Percentiles rank a stretch among this genome's conserved stretches.
Conservation (phyloP, 2,113 vertebrate species). For the Oreochromis niloticus region DNA sequence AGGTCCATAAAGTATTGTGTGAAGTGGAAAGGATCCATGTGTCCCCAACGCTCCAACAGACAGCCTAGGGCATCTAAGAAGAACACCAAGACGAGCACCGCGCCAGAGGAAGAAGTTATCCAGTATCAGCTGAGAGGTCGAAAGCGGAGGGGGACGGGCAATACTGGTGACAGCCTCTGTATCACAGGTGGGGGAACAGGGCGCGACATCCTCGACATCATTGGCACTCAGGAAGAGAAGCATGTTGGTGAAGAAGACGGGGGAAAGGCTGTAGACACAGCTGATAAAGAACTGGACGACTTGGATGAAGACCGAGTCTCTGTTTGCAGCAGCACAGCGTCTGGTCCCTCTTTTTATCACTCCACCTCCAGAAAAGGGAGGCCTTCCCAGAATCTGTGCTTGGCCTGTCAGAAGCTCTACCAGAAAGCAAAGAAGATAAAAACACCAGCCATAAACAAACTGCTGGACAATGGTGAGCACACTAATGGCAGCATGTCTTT, state of each 20-base stretch:
- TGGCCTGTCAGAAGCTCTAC: slow-evolving; percentile 26
- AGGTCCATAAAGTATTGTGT: slow-evolving; percentile 30
- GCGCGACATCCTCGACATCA: slow-evolving; percentile 2
- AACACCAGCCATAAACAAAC: slow-evolving; percentile 2
- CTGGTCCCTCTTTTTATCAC: slow-evolving; percentile 5
- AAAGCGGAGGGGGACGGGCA: not conserved
- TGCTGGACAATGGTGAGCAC: slow-evolving; percentile 32
- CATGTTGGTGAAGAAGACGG: not conserved
- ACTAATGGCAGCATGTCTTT: not conserved
- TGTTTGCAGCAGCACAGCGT: slow-evolving; percentile 12
- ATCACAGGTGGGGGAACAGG: not conserved
- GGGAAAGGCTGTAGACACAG: not conserved
- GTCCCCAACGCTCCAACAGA: not conserved
- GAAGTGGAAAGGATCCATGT: slow-evolving; percentile 16
- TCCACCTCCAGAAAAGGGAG: not conserved
- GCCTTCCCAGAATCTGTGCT: not conserved
- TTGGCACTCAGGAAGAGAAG: not conserved
- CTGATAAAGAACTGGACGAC: not conserved
- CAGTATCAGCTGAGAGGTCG: not conserved
- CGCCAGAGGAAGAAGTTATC: not conserved
- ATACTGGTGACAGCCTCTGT: rapidly evolving
- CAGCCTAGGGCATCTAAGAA: not conserved
- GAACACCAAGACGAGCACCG: not conserved
- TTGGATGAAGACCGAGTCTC: not conserved
- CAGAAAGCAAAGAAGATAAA: slow-evolving; percentile 32